Conservation (phyloP, 2,797 vertebrate species). For the Holocentrus rufus region DNA sequence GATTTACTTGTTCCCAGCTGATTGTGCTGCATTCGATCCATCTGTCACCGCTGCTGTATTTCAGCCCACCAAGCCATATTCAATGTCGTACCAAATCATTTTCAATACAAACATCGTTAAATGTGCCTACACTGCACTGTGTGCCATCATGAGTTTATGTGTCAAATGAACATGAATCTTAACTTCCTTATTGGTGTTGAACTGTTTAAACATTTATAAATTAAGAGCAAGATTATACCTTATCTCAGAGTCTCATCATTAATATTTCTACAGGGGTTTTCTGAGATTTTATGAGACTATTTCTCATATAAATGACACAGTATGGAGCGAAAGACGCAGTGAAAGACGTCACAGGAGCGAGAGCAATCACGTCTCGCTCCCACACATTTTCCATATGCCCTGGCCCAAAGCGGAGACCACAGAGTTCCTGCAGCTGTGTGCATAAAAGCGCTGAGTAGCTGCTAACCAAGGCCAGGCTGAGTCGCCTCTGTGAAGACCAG, state of each 20-base stretch:
- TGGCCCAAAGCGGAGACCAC: constrained; percentile 50
- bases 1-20: constrained; percentile 5
- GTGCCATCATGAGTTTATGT: not conserved
- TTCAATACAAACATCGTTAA: not conserved
- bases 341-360: constrained; percentile 42
- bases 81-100: constrained; percentile 10
- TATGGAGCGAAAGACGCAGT: constrained; percentile 2
- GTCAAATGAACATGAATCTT: not conserved
- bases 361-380: constrained; percentile 55
- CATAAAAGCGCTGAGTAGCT: constrained; percentile 65
- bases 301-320: constrained; percentile 20
- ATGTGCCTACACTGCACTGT: not conserved
- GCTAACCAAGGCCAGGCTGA: constrained; percentile 69
- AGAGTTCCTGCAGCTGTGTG: constrained; percentile 68
- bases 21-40: not conserved
- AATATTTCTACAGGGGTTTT: constrained; percentile 6
- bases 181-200: not conserved
- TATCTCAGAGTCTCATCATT: not conserved
- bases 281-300: constrained; percentile 17
- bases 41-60: constrained; percentile 3
- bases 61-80: not conserved
- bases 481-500: constrained; percentile 62
- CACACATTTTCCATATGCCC: constrained; percentile 68
- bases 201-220: not conserved
- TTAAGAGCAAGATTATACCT: not conserved